Evolutionary conservation across 2,797 vertebrate genomes (phyloP).

Genomic region (Microctenopoma lineatum): DNA sequence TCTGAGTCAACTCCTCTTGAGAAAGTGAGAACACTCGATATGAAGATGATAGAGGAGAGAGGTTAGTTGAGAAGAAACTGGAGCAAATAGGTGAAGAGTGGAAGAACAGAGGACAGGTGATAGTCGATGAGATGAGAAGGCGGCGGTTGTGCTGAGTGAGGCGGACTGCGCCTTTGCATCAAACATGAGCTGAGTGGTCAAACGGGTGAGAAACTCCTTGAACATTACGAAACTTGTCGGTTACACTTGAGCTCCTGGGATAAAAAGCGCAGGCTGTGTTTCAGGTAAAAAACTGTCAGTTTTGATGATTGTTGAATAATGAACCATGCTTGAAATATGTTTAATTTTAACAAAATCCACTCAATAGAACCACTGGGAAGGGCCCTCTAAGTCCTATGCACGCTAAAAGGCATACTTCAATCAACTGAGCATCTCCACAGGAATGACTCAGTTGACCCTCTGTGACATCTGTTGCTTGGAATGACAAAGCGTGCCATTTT

Average conservation of each 20-base stretch:
- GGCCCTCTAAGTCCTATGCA: conserved; percentile 8
- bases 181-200: conserved; percentile 40
- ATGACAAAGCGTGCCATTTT: conserved; percentile 19
- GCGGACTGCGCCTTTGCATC: conserved; percentile 37
- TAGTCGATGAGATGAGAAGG: conserved; percentile 24
- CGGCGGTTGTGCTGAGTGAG: conserved; percentile 42
- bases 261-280: conserved; percentile 41
- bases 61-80: conserved; percentile 30
- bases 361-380: neutral
- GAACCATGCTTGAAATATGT: conserved; percentile 10
- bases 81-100: conserved; percentile 23
- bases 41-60: conserved; percentile 17
- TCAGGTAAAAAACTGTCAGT: conserved; percentile 43
- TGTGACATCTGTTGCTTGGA: conserved; percentile 18
- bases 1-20: conserved; percentile 17
- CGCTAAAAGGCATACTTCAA: conserved; percentile 20
- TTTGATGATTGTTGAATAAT: conserved; percentile 43
- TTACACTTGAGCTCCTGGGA: conserved; percentile 29
- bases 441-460: conserved; percentile 16
- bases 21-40: conserved; percentile 14
- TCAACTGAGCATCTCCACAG: conserved; percentile 19
- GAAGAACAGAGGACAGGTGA: conserved; percentile 16
- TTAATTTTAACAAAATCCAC: conserved; percentile 31
- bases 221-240: conserved; percentile 48
- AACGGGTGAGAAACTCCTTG: conserved; percentile 30